Evolutionary conservation across 2,113 vertebrate species (phyloP).

Genomic region (Seriola rivoliana): DNA sequence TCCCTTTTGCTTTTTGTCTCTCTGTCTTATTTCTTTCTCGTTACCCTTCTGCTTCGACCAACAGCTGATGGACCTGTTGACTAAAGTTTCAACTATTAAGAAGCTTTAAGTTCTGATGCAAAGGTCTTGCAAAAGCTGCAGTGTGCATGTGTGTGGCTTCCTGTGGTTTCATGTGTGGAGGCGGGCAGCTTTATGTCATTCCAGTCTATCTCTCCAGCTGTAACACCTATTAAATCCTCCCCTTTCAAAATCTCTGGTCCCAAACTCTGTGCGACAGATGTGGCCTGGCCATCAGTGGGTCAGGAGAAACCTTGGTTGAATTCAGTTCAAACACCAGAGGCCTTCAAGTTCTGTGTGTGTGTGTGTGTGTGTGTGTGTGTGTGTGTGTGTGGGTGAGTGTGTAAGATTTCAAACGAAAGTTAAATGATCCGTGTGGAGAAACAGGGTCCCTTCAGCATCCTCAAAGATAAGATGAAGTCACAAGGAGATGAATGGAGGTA

Average conservation of each 20-base stretch:
- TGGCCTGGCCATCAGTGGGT: not conserved
- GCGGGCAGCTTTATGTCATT: conserved; percentile 12
- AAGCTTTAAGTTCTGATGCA: conserved; percentile 38
- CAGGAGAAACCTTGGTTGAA: conserved; percentile 32
- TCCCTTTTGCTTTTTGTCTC: not conserved
- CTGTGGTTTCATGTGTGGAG: conserved; percentile 4
- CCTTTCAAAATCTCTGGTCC: conserved; percentile 31
- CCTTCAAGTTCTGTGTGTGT: conserved; percentile 30
- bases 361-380: conserved; percentile 5
- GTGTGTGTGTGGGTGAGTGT: conserved; percentile 15
- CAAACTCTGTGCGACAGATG: conserved; percentile 40
- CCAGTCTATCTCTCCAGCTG: conserved; percentile 21
- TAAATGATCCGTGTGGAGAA: conserved; percentile 62
- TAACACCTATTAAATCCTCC: conserved; percentile 39
- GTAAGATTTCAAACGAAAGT: conserved; percentile 55
- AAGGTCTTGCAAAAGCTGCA: conserved; percentile 35
- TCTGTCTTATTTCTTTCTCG: conserved; percentile 3
- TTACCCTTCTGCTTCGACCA: conserved; percentile 14
- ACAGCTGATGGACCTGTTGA: conserved; percentile 58
- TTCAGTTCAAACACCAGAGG: conserved; percentile 38
- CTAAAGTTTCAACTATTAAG: conserved; percentile 7
- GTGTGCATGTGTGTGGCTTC: conserved; percentile 42
- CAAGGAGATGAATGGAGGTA: conserved; percentile 23
- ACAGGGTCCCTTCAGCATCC: conserved; percentile 27
- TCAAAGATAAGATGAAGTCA: conserved; percentile 40